These are phyloP conservation scores for Eufriesea mexicana DNA, from an alignment of 1,140 invertebrate genomes.

Conservation along the genomic window DNA sequence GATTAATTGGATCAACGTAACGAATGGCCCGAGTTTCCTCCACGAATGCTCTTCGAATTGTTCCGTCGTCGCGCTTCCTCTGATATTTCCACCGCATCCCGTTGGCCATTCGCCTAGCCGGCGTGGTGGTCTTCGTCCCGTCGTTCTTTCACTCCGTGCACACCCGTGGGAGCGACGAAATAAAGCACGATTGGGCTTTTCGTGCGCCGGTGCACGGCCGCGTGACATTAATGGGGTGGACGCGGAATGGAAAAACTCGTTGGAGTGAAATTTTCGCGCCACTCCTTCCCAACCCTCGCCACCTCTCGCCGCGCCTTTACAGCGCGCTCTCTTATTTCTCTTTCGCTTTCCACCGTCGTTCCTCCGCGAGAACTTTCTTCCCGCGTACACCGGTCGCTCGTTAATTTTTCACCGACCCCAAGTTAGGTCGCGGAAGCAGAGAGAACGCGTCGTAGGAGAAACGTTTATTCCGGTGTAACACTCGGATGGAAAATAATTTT, in stretches of 20 bases:
- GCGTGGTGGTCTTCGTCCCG: neutral
- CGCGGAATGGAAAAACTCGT: constrained; percentile 58
- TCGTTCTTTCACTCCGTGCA: neutral
- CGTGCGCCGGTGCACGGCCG: constrained; percentile 37
- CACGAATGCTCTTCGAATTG: neutral
- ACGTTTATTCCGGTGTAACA: no score
- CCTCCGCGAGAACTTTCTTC: neutral
- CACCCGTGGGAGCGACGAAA: constrained; percentile 44
- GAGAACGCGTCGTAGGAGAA: neutral
- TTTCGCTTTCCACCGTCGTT: constrained; percentile 22
- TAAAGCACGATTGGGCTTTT: constrained; percentile 69
- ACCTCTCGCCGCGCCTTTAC: neutral
- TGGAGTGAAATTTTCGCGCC: constrained; percentile 65
- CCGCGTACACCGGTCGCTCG: neutral
- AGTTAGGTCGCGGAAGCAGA: neutral
- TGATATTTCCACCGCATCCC: neutral
- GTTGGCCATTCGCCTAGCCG: neutral
- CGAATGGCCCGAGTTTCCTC: neutral
- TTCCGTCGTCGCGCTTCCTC: neutral
- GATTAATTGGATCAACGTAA: no score
- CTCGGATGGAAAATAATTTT: neutral
- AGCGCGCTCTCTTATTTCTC: neutral
- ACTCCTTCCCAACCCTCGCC: constrained; percentile 3
- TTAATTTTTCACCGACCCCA: constrained; percentile 6
- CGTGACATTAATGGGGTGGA: constrained; percentile 65